Base-by-base conservation (phyloP, 2,113 vertebrate species). In the Todiramphus saurophagus region DNA sequence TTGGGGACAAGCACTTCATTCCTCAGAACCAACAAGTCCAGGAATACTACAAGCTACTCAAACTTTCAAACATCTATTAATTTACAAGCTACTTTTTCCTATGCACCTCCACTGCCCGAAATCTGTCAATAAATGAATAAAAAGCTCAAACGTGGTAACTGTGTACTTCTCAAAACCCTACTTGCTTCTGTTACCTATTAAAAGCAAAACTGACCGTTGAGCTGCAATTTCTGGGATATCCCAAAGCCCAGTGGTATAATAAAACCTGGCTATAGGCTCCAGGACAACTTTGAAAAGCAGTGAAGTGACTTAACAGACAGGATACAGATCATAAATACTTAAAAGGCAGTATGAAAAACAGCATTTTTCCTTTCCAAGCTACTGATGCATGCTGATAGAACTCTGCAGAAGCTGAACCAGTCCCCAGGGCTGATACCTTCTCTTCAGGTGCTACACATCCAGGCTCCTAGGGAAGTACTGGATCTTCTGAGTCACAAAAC, bases 401-500 rank as follows among this genome's bases (percentile, higher is more conserved):
- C 11, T 55, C 41, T 35, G 73, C 16, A n/a, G 39, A 41, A 91
- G 75, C 70, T 56, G 82, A 90, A 75, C 51, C 94, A 76, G 85
- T 30, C 83, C 62, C 75, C 30, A 15, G 12, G 66, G 28, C 39
- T 64, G 66, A 78, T 27, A 43, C 8, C 8, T 84, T 33, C 28
- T 59, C 13, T 75, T 23, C 30, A n/a, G 16, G 41, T 37, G 59
- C 59, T 70, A 35, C 0, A 0, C 23, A 14, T 1, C 21, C 24
- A 6, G 0, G 50, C 50, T 62, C 30, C 21, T 23, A 11, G 27
- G 19, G 56, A 37, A 73, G 53, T 0, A 1, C 63, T 48, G 44
- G 27, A 41, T 27, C 53, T 56, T 86, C 86, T 77, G 75, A 90
- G 63, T 59, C 43, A 48, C 0, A 0, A 15, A 75, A 5, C 37